Evolutionary conservation across 2,888 invertebrate genomes (phyloP).

Genomic region (Calephelis perditalis): DNA sequence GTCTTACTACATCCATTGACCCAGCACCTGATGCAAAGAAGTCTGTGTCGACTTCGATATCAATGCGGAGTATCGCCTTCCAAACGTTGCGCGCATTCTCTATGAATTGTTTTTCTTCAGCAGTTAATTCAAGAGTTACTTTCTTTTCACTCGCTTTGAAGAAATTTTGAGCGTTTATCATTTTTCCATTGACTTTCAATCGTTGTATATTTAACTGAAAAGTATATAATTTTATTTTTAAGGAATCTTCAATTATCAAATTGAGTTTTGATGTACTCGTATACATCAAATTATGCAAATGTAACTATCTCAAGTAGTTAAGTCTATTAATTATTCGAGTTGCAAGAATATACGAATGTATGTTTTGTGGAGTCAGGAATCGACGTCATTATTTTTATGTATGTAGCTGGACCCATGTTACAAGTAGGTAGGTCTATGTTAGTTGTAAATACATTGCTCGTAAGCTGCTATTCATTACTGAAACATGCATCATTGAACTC

Average conservation of each 20-base stretch:
- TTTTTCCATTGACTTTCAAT: conserved; percentile 86
- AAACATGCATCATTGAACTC: no score
- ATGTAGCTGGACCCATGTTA: no score
- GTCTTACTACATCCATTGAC: conserved; percentile 96
- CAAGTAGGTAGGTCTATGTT: no score
- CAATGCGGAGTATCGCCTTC: conserved; percentile 89
- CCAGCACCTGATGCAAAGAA: conserved; percentile 98
- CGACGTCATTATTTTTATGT: no score
- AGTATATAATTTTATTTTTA: conserved; percentile 8
- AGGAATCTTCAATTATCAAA: background rate
- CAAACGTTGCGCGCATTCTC: conserved; percentile 84
- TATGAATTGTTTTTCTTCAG: conserved; percentile 84
- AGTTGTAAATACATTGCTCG: no score
- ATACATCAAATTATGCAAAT: no score
- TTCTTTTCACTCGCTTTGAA: conserved; percentile 81
- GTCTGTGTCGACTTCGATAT: conserved; percentile 88
- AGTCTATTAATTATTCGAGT: no score
- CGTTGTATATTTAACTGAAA: conserved; percentile 86
- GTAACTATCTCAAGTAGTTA: no score
- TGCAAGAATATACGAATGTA: no score
- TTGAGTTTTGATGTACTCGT: no score
- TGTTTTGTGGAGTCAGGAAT: no score
- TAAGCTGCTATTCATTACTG: no score
- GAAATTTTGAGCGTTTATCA: conserved; percentile 89
- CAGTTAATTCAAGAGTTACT: conserved; percentile 80